Base-by-base conservation (phyloP, 2,113 vertebrate species). In the Microcebus ravelobensis region DNA sequence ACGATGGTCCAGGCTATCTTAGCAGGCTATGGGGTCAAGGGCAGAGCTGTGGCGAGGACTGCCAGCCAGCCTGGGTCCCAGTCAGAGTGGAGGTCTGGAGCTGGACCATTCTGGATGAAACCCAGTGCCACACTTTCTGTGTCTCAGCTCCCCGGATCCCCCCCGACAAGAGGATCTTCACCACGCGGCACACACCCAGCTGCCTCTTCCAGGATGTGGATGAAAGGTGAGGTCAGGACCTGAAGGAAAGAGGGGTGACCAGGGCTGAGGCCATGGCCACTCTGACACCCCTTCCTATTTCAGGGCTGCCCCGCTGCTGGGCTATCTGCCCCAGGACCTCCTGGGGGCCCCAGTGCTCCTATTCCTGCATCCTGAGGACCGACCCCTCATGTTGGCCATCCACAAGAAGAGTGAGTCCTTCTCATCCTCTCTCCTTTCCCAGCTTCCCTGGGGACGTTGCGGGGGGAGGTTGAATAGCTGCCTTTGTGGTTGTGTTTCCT, bases 131-230 rank as follows among this genome's bases (percentile, higher is more conserved):
- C 15, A 0, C 25, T 59, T 50, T 71, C 36, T 97, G 7, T 94
- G 79, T 39, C 18, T 90, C 97, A 99, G 99, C 99, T 98, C 99
- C 99, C 92, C 98, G 99, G 12, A 99, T 99, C 55, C 99, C 99
- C 15, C 92, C 99, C 0, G 99, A 99, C 98, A 99, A 99, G 98
- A 98, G 99, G 90, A 99, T 99, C 95, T 99, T 99, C 96, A 99
- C 99, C 70, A 99, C 99, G 31, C 98, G 99, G 68, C 99, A 99
- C 97, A 99, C 99, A 1, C 99, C 99, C 42, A 99, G 99, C 98
- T 99, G 99, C 96, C 98, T 99, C 84, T 99, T 99, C 93, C 99
- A 99, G 97, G 99, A 99, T 45, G 99, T 99, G 18, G 99, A 99
- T 6, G 99, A 99, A 93, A 98, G 99, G 98, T 98, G 76, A 98